Conservation (phyloP, 2,113 vertebrate species). For the Salminus brasiliensis region DNA sequence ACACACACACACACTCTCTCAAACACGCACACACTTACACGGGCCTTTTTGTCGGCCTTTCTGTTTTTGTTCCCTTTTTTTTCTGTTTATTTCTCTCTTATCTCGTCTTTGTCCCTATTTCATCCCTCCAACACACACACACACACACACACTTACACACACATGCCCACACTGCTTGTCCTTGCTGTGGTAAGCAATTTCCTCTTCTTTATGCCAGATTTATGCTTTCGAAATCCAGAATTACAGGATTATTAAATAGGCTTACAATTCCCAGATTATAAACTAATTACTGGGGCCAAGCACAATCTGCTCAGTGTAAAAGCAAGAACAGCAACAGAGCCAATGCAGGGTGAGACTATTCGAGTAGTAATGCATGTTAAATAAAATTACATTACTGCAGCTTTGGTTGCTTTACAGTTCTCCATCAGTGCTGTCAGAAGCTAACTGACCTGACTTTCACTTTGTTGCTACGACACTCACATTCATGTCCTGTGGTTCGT, state of each 20-base stretch:
- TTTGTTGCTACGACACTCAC: not conserved
- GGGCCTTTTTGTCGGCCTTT: not conserved
- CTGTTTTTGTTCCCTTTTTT: conserved; percentile 28
- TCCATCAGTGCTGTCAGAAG: not conserved
- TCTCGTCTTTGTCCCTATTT: not conserved
- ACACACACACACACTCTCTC: conserved; percentile 36
- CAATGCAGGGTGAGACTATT: not conserved
- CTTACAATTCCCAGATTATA: conserved; percentile 23
- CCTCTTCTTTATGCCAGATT: not conserved
- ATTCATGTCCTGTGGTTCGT: not conserved
- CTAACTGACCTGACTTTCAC: not conserved
- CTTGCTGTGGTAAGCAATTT: conserved; percentile 30
- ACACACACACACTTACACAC: not conserved
- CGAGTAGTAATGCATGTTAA: not conserved
- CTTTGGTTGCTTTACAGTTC: not conserved
- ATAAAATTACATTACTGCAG: not conserved
- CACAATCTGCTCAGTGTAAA: not conserved
- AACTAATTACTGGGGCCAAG: conserved; percentile 35
- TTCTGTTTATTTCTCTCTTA: not conserved
- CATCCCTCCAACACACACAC: not conserved
- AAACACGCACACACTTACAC: not conserved
- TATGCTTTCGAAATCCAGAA: conserved; percentile 41
- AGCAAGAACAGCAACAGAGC: conserved; percentile 4
- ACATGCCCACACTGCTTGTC: not conserved
- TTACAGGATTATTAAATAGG: conserved; percentile 22